A percentile compares a stretch with the other conserved stretches of the same genome.
These are phyloP conservation scores for Drosophila mayri DNA, from an alignment of 1,140 invertebrate species.

Conservation along the genomic window DNA sequence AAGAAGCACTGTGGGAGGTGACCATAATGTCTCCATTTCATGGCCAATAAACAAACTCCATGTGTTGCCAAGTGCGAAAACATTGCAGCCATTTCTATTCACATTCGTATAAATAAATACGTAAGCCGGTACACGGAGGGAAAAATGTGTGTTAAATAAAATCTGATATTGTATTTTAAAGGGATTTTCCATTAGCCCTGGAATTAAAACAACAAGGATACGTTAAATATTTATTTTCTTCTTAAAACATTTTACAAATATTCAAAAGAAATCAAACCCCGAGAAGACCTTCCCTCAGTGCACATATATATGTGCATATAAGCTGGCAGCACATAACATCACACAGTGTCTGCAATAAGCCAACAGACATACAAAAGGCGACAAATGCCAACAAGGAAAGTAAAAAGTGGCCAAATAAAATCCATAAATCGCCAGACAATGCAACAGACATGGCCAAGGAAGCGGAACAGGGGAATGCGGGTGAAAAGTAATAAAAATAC, in stretches of 20 bases:
- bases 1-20: constrained; percentile 17
- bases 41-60: constrained; percentile 46
- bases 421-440: constrained; percentile 80
- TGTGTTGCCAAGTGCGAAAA: constrained; percentile 44
- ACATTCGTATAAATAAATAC: constrained; percentile 37
- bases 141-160: not conserved
- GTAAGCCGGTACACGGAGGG: not conserved
- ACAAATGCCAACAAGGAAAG: constrained; percentile 72
- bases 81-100: constrained; percentile 41
- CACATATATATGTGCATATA: constrained; percentile 3
- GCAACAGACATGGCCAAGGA: constrained; percentile 40
- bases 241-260: not conserved
- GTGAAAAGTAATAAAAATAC: constrained; percentile 64
- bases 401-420: constrained; percentile 81
- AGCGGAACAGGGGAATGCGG: constrained; percentile 4
- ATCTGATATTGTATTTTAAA: too few relatives aligned
- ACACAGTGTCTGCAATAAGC: constrained; percentile 71
- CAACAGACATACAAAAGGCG: constrained; percentile 74
- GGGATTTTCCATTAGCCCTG: too few relatives aligned
- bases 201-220: too few relatives aligned
- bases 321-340: constrained; percentile 26
- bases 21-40: constrained; percentile 53
- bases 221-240: not conserved
- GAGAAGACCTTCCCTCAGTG: not conserved
- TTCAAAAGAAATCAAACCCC: not conserved